These are phyloP conservation scores for Chalcis sispes DNA, from an alignment of 2,888 invertebrate species.

Conservation along the genomic window DNA sequence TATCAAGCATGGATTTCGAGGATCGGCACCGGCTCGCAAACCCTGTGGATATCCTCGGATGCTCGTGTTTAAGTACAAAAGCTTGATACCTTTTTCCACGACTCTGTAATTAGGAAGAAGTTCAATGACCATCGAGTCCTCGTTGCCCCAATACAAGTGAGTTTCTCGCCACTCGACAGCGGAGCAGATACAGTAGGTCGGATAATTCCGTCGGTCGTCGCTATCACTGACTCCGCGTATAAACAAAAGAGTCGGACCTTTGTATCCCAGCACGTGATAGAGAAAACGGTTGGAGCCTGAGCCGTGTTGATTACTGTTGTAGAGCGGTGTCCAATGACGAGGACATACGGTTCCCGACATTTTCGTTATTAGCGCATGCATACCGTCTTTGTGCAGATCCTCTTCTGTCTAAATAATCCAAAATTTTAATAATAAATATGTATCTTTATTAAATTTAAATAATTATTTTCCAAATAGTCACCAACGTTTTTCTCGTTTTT, in stretches of 20 bases:
- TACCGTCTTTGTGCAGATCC: constrained; percentile 61
- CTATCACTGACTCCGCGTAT: constrained; percentile 75
- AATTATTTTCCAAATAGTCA: no score
- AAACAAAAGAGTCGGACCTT: constrained; percentile 79
- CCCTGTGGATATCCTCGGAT: constrained; percentile 92
- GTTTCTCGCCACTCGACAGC: constrained; percentile 92
- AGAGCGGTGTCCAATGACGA: constrained; percentile 90
- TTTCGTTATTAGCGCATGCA: constrained; percentile 68
- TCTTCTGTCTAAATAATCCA: constrained; percentile 62
- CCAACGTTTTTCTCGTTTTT: no score
- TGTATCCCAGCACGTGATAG: constrained; percentile 90
- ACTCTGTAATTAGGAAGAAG: constrained; percentile 83
- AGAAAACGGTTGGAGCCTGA: constrained; percentile 92
- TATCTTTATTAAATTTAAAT: no score
- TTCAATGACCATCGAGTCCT: constrained; percentile 87
- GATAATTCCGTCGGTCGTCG: constrained; percentile 77
- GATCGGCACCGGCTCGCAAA: constrained; percentile 88
- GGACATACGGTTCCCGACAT: constrained; percentile 75
- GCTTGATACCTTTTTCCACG: constrained; percentile 83
- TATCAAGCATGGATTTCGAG: constrained; percentile 84
- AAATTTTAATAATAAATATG: no score
- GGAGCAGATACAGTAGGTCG: constrained; percentile 86
- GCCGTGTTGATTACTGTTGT: constrained; percentile 90
- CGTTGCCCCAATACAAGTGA: constrained; percentile 89
- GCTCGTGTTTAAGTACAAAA: constrained; percentile 89